Evolutionary conservation across 2,113 vertebrate genomes (phyloP).

Genomic region (Stigmatopora nigra): DNA sequence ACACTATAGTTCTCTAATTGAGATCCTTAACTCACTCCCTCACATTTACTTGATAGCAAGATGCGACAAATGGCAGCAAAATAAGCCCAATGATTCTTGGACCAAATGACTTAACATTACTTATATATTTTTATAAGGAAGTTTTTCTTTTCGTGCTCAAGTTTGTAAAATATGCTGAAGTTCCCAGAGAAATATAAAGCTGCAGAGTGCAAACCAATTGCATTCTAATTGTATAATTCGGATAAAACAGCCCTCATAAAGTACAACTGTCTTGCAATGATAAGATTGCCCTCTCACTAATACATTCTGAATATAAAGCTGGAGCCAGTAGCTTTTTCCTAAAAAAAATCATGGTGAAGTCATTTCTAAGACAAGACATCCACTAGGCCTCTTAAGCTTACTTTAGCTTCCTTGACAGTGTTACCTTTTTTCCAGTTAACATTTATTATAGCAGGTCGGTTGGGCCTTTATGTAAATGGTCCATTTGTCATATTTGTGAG

Average conservation of each 20-base stretch:
- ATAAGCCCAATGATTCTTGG: no score
- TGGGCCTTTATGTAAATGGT: not conserved
- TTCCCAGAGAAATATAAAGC: not conserved
- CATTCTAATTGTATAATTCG: not conserved
- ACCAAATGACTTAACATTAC: no score
- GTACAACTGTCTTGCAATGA: not conserved
- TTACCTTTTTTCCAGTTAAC: not conserved
- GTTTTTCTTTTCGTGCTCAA: no score
- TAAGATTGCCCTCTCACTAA: not conserved
- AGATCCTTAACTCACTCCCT: not conserved
- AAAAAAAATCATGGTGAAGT: not conserved
- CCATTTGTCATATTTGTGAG: not conserved
- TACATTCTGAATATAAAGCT: not conserved
- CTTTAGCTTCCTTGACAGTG: not conserved
- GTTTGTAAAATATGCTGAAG: not conserved
- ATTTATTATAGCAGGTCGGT: not conserved
- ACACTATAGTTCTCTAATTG: not conserved
- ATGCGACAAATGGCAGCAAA: no score
- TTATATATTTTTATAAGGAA: no score
- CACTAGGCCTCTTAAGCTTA: not conserved
- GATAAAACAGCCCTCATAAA: not conserved
- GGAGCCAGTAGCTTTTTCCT: not conserved
- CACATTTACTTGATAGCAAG: no score
- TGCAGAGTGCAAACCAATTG: not conserved
- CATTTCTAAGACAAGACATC: slow-evolving; percentile 1